These are phyloP conservation scores for Cyprinodon tularosa DNA, from an alignment of 2,113 vertebrate genomes.

Conservation along the genomic window DNA sequence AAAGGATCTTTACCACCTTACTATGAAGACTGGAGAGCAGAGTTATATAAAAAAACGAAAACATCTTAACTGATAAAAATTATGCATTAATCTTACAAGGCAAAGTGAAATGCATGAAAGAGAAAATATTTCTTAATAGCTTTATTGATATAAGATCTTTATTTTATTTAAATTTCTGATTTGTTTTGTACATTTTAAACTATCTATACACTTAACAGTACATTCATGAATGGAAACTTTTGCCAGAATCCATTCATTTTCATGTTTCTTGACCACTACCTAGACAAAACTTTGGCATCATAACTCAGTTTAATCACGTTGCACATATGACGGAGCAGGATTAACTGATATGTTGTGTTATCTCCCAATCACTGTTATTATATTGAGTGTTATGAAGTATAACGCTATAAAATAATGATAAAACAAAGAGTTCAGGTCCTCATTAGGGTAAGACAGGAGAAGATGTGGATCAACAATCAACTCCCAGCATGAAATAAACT, in stretches of 20 bases:
- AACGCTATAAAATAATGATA: conserved; percentile 1
- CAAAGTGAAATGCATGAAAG: conserved; percentile 31
- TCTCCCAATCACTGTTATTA: conserved; percentile 14
- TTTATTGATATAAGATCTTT: conserved; percentile 21
- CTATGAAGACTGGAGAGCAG: conserved; percentile 45
- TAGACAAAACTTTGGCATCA: conserved; percentile 7
- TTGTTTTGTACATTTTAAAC: neutral
- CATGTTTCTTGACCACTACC: conserved; percentile 2
- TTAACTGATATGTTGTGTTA: conserved; percentile 19
- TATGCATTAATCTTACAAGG: conserved; percentile 16
- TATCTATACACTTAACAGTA: neutral
- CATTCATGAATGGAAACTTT: conserved; percentile 4
- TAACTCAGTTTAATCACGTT: conserved; percentile 23
- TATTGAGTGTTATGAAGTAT: conserved; percentile 1
- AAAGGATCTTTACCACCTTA: conserved; percentile 62
- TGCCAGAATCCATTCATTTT: conserved; percentile 23
- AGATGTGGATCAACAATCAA: neutral
- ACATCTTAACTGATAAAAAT: conserved; percentile 1
- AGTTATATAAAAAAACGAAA: neutral
- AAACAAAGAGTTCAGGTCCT: neutral
- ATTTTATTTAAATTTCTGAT: conserved; percentile 11
- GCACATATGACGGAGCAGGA: conserved; percentile 13
- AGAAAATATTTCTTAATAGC: conserved; percentile 31
- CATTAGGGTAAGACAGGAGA: neutral
- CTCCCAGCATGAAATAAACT: neutral